phyloP scores from a whole-genome alignment of 2,113 vertebrate species.

The Cebidichthys violaceus region DNA sequence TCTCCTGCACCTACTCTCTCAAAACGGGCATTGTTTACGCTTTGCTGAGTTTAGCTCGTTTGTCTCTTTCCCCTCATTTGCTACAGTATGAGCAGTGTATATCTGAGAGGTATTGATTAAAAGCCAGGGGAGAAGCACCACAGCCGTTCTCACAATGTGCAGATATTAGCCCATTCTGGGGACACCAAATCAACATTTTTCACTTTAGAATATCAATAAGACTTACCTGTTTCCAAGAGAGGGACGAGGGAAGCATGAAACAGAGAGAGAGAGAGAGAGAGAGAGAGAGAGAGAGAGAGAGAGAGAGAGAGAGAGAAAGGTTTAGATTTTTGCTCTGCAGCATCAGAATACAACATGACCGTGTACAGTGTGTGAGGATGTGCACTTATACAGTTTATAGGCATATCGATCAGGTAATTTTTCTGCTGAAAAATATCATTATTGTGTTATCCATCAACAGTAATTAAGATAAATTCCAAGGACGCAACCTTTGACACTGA shows the following conservation, averaged over 20 bases:
- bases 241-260: conserved; percentile 36
- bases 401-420: conserved; percentile 22
- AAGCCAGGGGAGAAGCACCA: conserved; percentile 49
- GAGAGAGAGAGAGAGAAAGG: background rate
- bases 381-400: background rate
- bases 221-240: conserved; percentile 60
- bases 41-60: conserved; percentile 72
- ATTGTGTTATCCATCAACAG: conserved; percentile 19
- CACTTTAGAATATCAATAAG: conserved; percentile 38
- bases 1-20: conserved; percentile 56
- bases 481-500: conserved; percentile 34
- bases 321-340: conserved; percentile 19
- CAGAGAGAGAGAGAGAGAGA: conserved; percentile 21
- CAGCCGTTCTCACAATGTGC: conserved; percentile 39
- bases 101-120: conserved; percentile 72
- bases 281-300: conserved; percentile 17
- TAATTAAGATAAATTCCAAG: conserved; percentile 36
- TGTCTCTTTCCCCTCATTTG: conserved; percentile 70
- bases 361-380: background rate
- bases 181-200: conserved; percentile 54
- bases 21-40: conserved; percentile 67
- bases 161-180: conserved; percentile 50
- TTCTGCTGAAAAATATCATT: conserved; percentile 13
- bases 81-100: conserved; percentile 53
- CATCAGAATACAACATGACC: conserved; percentile 8